Evolutionary conservation across 2,113 vertebrate genomes (phyloP).

Genomic region (Promerops cafer): DNA sequence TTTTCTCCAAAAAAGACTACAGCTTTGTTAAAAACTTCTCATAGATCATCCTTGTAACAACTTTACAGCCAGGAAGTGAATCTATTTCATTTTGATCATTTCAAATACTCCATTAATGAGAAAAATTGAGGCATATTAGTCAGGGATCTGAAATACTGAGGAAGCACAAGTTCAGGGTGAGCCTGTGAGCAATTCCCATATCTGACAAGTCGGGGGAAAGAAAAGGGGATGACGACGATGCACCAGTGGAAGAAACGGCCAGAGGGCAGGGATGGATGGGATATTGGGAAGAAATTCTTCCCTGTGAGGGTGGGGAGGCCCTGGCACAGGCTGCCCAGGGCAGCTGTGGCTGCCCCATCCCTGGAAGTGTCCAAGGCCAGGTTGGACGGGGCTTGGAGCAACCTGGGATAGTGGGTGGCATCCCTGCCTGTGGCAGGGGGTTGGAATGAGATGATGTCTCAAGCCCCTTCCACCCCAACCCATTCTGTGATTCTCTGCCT

Average conservation of each 20-base stretch:
- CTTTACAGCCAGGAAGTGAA: constrained; percentile 56
- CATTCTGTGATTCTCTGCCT: background rate
- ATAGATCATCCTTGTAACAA: constrained; percentile 65
- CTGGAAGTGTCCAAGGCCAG: background rate
- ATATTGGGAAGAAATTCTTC: background rate
- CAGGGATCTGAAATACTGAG: constrained; percentile 42
- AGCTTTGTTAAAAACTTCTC: constrained; percentile 43
- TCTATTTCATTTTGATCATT: constrained; percentile 72
- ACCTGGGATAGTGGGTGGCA: accelerated
- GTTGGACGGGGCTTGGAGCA: background rate
- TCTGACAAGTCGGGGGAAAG: background rate
- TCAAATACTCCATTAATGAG: constrained; percentile 70
- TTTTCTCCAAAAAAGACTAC: background rate
- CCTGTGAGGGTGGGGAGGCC: background rate
- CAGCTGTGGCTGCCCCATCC: background rate
- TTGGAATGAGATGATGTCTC: background rate
- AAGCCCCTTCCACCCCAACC: background rate
- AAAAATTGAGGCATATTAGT: constrained; percentile 67
- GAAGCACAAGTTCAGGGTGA: constrained; percentile 13
- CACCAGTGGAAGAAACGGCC: background rate
- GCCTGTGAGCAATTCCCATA: constrained; percentile 16
- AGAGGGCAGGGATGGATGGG: background rate
- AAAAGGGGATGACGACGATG: background rate
- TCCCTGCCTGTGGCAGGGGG: background rate
- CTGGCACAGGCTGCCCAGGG: background rate